phyloP scores from a whole-genome alignment of 2,113 vertebrate species.

The Ctenomys sociabilis region DNA sequence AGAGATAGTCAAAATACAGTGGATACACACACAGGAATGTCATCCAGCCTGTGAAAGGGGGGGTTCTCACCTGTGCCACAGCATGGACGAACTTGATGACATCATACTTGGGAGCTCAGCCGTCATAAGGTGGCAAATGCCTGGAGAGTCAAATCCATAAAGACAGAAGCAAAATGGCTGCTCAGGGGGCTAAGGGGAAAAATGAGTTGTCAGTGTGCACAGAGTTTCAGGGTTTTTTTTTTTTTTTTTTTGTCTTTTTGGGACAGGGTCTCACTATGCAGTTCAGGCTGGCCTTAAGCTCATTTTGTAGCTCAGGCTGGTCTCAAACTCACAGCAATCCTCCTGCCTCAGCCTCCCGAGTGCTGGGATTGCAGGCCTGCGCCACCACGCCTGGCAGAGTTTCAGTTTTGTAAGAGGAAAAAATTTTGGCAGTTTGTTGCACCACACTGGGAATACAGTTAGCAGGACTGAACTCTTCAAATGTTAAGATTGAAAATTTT shows the following conservation, averaged over 20 bases:
- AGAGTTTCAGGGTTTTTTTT: no score
- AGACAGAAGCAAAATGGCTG: neutral
- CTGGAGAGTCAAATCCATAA: neutral
- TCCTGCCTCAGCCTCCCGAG: no score
- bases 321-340: no score
- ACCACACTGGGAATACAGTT: neutral
- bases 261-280: no score
- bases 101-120: neutral
- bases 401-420: neutral
- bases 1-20: neutral
- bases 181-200: no score
- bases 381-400: no score
- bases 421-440: neutral
- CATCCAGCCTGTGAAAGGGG: neutral
- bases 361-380: no score
- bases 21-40: neutral
- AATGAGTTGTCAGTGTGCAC: no score
- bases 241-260: no score
- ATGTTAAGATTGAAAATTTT: neutral
- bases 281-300: no score
- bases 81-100: neutral
- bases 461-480: neutral
- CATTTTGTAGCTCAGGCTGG: no score
- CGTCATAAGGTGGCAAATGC: neutral
- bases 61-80: neutral